Conservation (phyloP, 2,113 vertebrate species). For the Pseudopipra pipra region DNA sequence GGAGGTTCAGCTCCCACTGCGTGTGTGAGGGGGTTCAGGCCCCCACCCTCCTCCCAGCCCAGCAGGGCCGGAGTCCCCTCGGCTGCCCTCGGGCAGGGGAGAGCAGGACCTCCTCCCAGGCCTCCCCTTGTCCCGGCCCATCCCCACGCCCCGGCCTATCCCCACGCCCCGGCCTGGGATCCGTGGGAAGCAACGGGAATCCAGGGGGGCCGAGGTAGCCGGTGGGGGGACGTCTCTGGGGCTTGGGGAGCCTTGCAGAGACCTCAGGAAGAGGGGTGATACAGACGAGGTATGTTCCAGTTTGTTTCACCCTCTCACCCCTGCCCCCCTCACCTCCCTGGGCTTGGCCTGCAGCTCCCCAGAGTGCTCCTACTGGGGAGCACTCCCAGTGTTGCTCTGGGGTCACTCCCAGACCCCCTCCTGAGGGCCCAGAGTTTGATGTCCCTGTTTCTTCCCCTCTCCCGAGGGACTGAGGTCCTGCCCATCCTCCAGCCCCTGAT, state of each 20-base stretch:
- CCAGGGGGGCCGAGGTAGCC: no score
- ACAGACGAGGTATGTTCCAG: accelerated
- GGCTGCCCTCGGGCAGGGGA: no score
- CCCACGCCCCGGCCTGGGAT: neutral
- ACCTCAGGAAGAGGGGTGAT: neutral
- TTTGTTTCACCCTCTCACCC: no score
- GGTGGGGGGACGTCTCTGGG: no score
- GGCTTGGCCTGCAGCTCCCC: neutral
- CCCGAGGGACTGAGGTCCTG: neutral
- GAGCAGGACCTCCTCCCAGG: neutral
- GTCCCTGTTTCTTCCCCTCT: no score
- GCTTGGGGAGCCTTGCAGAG: neutral
- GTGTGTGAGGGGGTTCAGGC: no score
- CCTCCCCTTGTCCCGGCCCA: neutral
- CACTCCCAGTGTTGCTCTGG: no score
- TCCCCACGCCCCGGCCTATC: neutral
- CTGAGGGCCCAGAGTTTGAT: accelerated
- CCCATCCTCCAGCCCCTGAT: no score
- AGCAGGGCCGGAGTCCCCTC: neutral
- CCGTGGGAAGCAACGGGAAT: neutral
- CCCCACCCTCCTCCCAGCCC: no score
- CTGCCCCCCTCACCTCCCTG: neutral
- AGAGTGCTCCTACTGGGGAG: no score
- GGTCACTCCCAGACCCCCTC: accelerated
- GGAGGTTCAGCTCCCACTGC: no score